Conservation (phyloP, 2,797 vertebrate genomes). For the Gambusia yucatana region DNA sequence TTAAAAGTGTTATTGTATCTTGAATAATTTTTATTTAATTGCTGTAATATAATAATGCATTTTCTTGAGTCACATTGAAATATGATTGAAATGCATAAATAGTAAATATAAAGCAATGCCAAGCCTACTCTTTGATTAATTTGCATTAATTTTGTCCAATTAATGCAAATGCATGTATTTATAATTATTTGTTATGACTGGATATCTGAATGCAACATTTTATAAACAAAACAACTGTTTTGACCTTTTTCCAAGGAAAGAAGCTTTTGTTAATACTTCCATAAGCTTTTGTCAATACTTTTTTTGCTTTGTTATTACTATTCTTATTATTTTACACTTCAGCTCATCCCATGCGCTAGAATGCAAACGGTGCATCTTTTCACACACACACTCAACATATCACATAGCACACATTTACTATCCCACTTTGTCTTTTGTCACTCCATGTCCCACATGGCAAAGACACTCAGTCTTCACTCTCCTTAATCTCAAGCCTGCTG, state of each 20-base stretch:
- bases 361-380: constrained; percentile 42
- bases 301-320: constrained; percentile 7
- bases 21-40: not conserved
- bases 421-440: constrained; percentile 35
- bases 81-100: not conserved
- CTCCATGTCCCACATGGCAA: constrained; percentile 44
- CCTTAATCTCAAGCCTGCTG: constrained; percentile 73
- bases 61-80: not conserved
- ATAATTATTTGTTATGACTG: not conserved
- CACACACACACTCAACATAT: constrained; percentile 42
- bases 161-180: not conserved
- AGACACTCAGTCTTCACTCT: constrained; percentile 50
- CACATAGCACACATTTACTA: constrained; percentile 34
- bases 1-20: not conserved
- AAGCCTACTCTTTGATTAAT: not conserved
- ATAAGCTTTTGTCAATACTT: not conserved
- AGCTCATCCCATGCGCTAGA: constrained; percentile 10
- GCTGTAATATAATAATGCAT: not conserved
- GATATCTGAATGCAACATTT: not conserved
- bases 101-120: not conserved
- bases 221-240: not conserved
- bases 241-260: not conserved
- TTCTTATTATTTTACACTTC: constrained; percentile 16
- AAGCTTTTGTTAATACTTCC: constrained; percentile 7
- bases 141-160: not conserved